Base-by-base conservation (phyloP, 2,113 vertebrate species). In the Labrus mixtus region DNA sequence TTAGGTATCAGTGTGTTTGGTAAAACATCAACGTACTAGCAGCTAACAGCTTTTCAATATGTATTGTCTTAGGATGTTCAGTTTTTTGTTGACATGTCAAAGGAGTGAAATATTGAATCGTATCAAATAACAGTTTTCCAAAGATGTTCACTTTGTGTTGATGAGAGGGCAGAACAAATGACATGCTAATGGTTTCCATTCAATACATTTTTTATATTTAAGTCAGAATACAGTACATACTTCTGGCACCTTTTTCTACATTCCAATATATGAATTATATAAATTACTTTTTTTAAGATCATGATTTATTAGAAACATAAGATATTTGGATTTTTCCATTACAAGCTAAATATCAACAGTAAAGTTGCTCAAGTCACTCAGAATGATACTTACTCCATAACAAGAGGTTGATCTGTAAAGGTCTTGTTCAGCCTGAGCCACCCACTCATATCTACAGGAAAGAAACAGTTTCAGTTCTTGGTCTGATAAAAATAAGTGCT, bases 321-420 rank as follows among this genome's bases (percentile, higher is more conserved):
- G 29, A 5, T 1, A 1, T 17, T 48, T 48, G 2, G 4, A 11
- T 3, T 4, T 16, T 16, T 16, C 1, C 2, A 5, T 46, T 7
- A n/a, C 13, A 16, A 58, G 22, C 6, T n/a, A 29, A 59, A 20
- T 11, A 8, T 71, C 2, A 12, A 4, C 45, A 46, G 16, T 3
- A 43, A 5, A 72, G 36, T 50, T 43, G 9, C 16, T 13, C 1
- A 46, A 5, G 22, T 0, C 1, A 25, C 39, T 50, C 12, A 59
- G 41, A 54, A 0, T 17, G 8, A 64, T 81, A 97, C 97, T 96
- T 95, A 99, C 98, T 99, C 98, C 96, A 99, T 98, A 83, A 99
- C 93, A 56, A 99, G 93, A 83, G 97, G 98, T 39, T 99, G 95
- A 91, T 99, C 97, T n/a, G 25, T 68, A 82, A 98, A 98, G 19